A percentile compares a stretch with the other conserved stretches of the same genome.
Conservation (phyloP, 1,140 invertebrate species). For the Bilobella aurantiaca region DNA sequence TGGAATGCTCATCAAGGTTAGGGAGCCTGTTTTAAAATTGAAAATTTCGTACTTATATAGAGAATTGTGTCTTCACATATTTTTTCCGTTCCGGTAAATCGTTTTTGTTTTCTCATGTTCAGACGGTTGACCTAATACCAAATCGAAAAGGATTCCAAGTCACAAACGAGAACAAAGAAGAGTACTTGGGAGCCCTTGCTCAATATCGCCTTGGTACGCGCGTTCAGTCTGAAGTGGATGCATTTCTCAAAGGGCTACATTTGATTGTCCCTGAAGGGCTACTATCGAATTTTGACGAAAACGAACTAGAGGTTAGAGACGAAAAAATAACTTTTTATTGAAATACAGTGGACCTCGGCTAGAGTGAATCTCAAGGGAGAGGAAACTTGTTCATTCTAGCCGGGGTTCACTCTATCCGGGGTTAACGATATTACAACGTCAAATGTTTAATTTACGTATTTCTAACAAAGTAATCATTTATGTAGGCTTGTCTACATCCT, state of each 20-base stretch:
- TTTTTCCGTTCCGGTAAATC: conserved; percentile 46
- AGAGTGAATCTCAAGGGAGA: no score
- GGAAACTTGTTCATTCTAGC: no score
- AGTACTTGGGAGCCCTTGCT: conserved; percentile 77
- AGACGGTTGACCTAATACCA: conserved; percentile 60
- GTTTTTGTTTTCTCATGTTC: conserved; percentile 37
- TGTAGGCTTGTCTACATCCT: no score
- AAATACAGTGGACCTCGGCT: no score
- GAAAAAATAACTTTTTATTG: no score
- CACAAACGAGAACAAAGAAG: conserved; percentile 62
- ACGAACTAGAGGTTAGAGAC: conserved; percentile 78
- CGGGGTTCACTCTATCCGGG: no score
- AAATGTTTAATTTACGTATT: no score
- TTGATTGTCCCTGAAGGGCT: conserved; percentile 84
- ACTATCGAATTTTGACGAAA: conserved; percentile 88
- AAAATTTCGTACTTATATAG: not conserved
- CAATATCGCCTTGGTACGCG: conserved; percentile 71
- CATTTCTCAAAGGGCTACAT: conserved; percentile 78
- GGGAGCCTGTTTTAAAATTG: not conserved
- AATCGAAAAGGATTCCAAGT: conserved; percentile 59
- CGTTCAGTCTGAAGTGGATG: conserved; percentile 71
- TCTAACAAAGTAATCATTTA: no score
- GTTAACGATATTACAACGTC: no score
- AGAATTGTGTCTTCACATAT: not conserved
- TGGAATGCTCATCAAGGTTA: conserved; percentile 60